A percentile compares a stretch with the other conserved stretches of the same genome.
Conservation (phyloP, 1,140 invertebrate species). For the Drosophila ogumai region DNA sequence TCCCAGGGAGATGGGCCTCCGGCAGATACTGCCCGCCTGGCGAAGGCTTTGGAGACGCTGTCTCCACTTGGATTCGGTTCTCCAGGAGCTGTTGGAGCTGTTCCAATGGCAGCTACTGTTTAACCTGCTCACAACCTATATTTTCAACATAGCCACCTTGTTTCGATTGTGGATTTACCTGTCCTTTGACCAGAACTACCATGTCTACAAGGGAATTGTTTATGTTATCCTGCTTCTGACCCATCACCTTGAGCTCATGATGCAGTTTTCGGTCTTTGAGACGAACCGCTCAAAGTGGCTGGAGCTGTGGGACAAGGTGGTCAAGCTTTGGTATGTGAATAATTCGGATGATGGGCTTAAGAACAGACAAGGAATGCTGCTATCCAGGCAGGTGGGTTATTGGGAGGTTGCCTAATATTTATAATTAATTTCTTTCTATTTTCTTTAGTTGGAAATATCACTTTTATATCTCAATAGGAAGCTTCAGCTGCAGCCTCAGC, state of each 20-base stretch:
- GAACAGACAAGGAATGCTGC: neutral
- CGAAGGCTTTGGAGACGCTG: constrained; percentile 36
- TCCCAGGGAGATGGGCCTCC: constrained; percentile 30
- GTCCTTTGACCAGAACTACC: neutral
- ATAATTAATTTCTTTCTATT: too few species aligned
- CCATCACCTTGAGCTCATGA: constrained; percentile 34
- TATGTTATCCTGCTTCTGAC: constrained; percentile 6
- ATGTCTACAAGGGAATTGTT: neutral
- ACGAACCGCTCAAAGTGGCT: constrained; percentile 17
- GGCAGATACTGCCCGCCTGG: constrained; percentile 53
- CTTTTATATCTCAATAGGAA: constrained; percentile 35
- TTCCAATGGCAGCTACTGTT: constrained; percentile 54
- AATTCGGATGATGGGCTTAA: neutral
- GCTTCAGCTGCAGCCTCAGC: constrained; percentile 39
- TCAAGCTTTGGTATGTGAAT: constrained; percentile 6
- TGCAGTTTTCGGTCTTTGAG: constrained; percentile 49
- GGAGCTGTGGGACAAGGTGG: constrained; percentile 4
- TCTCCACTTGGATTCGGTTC: constrained; percentile 30
- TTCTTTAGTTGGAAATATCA: constrained; percentile 52
- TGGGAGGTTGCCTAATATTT: neutral
- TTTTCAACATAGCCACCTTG: constrained; percentile 38
- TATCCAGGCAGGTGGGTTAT: constrained; percentile 37
- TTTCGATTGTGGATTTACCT: constrained; percentile 52
- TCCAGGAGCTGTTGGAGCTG: constrained; percentile 23
- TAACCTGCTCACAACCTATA: constrained; percentile 50